phyloP scores from a whole-genome alignment of 1,140 invertebrate species.

The Drosophila oshimai region DNA sequence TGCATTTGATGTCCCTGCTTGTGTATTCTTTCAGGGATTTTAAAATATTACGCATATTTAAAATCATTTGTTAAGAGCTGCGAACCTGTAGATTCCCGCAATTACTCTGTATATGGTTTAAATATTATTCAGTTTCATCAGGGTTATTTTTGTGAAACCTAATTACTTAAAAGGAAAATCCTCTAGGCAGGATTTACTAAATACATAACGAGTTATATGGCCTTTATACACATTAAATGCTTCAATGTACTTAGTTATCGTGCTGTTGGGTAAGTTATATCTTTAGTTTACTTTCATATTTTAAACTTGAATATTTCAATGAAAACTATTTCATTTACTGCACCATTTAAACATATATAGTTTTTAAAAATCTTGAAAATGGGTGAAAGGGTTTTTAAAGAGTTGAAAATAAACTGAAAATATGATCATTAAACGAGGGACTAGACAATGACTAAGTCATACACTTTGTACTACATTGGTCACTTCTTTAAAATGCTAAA shows the following conservation, averaged over 20 bases:
- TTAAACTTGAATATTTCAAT: background rate
- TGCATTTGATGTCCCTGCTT: background rate
- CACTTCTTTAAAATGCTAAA: too few species aligned
- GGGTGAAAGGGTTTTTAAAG: too few species aligned
- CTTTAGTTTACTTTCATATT: too few species aligned
- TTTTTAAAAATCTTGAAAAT: too few species aligned
- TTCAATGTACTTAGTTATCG: too few species aligned
- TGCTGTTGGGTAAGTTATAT: too few species aligned
- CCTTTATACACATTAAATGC: background rate
- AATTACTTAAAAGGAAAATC: background rate
- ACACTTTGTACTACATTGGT: too few species aligned
- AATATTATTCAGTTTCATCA: background rate
- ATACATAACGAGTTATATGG: background rate
- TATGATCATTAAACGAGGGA: too few species aligned
- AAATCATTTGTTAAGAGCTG: background rate
- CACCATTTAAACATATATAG: too few species aligned
- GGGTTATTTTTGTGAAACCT: constrained; percentile 7
- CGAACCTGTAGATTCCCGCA: background rate
- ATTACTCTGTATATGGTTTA: constrained; percentile 13
- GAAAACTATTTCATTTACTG: too few species aligned
- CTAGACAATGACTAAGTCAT: too few species aligned
- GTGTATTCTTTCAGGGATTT: background rate
- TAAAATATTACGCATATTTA: background rate
- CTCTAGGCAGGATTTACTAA: background rate
- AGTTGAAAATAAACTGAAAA: too few species aligned